phyloP scores from a whole-genome alignment of 2,888 invertebrate species.

The Leucania comma region DNA sequence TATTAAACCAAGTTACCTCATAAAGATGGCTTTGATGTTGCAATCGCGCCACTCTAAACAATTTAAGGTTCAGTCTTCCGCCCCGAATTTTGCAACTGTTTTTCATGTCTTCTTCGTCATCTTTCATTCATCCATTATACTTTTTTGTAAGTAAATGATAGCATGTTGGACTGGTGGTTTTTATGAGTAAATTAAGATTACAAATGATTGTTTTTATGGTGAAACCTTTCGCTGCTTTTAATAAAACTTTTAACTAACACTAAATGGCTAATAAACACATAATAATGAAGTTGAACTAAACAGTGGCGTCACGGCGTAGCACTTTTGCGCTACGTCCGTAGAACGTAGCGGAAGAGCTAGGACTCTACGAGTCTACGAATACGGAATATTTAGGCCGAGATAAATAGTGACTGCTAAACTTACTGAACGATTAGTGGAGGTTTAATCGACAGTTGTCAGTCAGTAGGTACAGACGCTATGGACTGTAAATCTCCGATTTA shows the following conservation, averaged over 20 bases:
- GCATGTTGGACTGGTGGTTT: neutral
- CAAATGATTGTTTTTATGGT: neutral
- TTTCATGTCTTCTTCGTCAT: too few relatives aligned
- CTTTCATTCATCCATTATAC: too few relatives aligned
- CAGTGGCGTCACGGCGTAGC: neutral
- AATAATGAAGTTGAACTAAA: neutral
- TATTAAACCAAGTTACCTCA: slow-evolving; percentile 48
- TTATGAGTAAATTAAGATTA: neutral
- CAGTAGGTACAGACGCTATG: neutral
- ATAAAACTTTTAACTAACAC: neutral
- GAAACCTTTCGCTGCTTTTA: neutral
- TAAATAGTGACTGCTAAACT: slow-evolving; percentile 38
- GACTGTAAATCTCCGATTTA: slow-evolving; percentile 18
- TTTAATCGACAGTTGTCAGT: slow-evolving; percentile 25
- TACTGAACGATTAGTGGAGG: slow-evolving; percentile 32
- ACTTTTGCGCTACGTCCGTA: slow-evolving; percentile 14
- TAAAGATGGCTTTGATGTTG: slow-evolving; percentile 38
- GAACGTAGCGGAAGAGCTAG: slow-evolving; percentile 19
- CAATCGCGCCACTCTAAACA: slow-evolving; percentile 19
- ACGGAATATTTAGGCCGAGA: slow-evolving; percentile 37
- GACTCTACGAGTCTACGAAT: slow-evolving; percentile 28
- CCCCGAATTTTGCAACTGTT: neutral
- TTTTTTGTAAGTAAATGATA: too few relatives aligned
- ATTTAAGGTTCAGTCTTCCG: neutral
- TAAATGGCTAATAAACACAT: too few relatives aligned